A percentile compares a stretch with the other conserved stretches of the same genome.
These are phyloP conservation scores for Clunio marinus DNA, from an alignment of 2,888 invertebrate genomes.

Conservation along the genomic window DNA sequence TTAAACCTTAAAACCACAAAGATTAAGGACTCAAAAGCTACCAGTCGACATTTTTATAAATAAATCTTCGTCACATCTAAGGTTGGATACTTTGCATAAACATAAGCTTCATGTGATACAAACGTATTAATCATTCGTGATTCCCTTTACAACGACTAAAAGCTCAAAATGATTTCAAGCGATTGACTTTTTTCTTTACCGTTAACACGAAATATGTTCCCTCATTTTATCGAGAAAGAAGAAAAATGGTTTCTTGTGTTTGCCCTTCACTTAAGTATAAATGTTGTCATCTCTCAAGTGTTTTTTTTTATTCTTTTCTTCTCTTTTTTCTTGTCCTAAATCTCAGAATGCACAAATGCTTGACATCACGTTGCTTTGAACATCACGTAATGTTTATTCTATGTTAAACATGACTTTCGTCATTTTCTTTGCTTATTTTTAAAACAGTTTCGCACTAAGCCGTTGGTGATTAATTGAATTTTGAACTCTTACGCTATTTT, in stretches of 20 bases:
- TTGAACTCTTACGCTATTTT: too few relatives aligned
- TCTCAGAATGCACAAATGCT: slow-evolving; percentile 17
- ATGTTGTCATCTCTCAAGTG: slow-evolving; percentile 26
- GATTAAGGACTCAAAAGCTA: slow-evolving; percentile 32
- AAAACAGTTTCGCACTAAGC: neutral
- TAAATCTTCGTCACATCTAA: slow-evolving; percentile 32
- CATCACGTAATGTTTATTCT: slow-evolving; percentile 36
- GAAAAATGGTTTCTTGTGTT: slow-evolving; percentile 32
- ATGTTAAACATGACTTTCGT: slow-evolving; percentile 33
- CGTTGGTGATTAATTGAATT: slow-evolving; percentile 31
- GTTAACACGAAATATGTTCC: slow-evolving; percentile 8
- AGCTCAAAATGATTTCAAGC: slow-evolving; percentile 13
- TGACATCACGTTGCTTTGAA: slow-evolving; percentile 29
- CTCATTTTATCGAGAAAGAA: slow-evolving; percentile 5
- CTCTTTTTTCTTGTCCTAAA: neutral
- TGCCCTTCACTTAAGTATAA: slow-evolving; percentile 22
- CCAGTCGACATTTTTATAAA: slow-evolving; percentile 18
- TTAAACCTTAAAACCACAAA: slow-evolving; percentile 32
- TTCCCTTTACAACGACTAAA: neutral
- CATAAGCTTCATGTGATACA: neutral
- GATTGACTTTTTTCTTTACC: neutral
- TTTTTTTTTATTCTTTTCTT: neutral
- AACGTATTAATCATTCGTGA: slow-evolving; percentile 5
- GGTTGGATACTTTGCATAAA: neutral
- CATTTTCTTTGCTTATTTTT: neutral